Conservation (phyloP, 1,140 invertebrate genomes). For the Listronotus bonariensis region DNA sequence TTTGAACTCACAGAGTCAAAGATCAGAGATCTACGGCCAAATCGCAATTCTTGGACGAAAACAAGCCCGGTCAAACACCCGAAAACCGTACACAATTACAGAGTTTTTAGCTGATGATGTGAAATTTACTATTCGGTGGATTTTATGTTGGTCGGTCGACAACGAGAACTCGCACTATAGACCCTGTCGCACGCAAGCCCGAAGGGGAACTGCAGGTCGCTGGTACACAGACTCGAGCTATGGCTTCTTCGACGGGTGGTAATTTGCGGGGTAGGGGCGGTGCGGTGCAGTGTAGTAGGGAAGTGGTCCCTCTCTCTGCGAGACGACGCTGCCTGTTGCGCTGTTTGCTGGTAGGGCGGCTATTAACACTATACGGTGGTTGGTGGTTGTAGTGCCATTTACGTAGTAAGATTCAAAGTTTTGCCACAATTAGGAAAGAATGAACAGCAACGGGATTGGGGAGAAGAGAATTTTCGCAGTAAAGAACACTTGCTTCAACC, state of each 20-base stretch:
- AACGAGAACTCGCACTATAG: slow-evolving; percentile 1
- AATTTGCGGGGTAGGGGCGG: background rate
- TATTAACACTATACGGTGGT: background rate
- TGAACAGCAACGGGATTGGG: slow-evolving; percentile 3
- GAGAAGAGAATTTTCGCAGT: slow-evolving; percentile 3
- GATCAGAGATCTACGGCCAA: too few relatives aligned
- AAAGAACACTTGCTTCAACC: background rate
- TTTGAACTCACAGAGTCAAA: too few relatives aligned
- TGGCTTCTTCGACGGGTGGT: background rate
- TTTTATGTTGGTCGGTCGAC: slow-evolving; percentile 1
- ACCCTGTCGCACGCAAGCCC: background rate
- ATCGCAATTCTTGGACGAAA: too few relatives aligned
- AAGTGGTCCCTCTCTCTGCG: background rate
- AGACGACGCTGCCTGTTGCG: background rate
- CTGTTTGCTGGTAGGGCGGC: slow-evolving; percentile 3
- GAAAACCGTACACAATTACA: background rate
- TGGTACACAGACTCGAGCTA: background rate
- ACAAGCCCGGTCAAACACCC: too few relatives aligned
- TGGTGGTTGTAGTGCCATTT: background rate
- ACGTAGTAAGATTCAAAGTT: slow-evolving; percentile 1
- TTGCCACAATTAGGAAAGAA: background rate
- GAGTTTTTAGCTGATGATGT: background rate
- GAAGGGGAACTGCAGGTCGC: background rate
- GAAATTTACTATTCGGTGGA: background rate
- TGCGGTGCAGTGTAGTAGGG: slow-evolving; percentile 3